Evolutionary conservation across 1,140 invertebrate species (phyloP), one percentile per base, ranked within the genome.

Genomic region (Zophobas morio): DNA sequence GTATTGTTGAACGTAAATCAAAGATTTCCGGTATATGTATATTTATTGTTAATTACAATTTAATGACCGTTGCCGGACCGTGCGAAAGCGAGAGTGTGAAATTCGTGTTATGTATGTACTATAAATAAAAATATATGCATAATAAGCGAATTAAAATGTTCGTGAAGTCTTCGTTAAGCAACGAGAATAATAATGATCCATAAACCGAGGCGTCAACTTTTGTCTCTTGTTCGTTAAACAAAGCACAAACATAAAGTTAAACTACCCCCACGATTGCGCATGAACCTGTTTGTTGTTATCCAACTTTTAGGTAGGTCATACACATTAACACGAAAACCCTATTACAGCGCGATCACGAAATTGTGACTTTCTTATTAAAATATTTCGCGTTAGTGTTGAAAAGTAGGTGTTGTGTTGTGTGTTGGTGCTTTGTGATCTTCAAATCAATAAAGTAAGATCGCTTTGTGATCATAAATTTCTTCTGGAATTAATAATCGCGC

Each of bases 241-340:
- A 51, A 51, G n/a, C 20, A 20, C 20, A 6, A 51, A 51, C 3
- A 51, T 20, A 51, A 51, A 20, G 20, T 20, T 20, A 20, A 20
- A 20, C 20, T 20, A 20, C 20, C 49, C 49, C 49, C 49, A n/a
- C 4, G 20, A 51, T 20, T 51, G 49, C 49, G 49, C 49, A 51
- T 51, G 49, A 6, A 51, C 20, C 20, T 51, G 49, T 51, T 51
- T 2, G 4, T 51, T 51, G 20, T 4, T 6, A 51, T 51, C 49
- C n/a, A 51, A 20, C 49, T 51, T 20, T 51, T 51, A 51, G 49
- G 49, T 51, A 51, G 49, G 49, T 51, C 49, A 20, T 51, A 51
- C n/a, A 51, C 49, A 51, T 51, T 51, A 51, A 51, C 49, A 51
- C 49, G 49, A 51, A 51, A 51, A 51, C 49, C 2, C 2, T 4